Base-by-base conservation (phyloP, 2,797 vertebrate genomes). In the Alfaro cultratus region DNA sequence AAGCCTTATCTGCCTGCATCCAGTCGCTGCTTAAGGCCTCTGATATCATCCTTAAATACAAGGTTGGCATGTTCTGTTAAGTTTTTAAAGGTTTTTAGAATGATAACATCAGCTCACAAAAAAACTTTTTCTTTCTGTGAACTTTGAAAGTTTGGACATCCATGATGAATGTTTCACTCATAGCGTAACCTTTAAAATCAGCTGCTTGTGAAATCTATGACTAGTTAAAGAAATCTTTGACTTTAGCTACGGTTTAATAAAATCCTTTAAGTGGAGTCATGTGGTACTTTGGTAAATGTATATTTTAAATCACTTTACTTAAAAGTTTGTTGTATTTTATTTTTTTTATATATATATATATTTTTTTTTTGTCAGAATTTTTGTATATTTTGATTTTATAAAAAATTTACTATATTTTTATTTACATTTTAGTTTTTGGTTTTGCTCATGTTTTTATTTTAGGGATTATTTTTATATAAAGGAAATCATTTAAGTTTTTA, bases 1-100 rank as follows among this genome's bases (percentile, higher is more conserved):
- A 99, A 93, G 97, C 98, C 29, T 96, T 99, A 92, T 99, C 98
- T 79, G 98, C 98, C 81, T 99, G 98, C 91, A 98, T 98, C 94
- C 97, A 97, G 91, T 99, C 98, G 0, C 94, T 99, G 79, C 96
- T 99, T 85, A 97, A 96, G 95, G 98, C 98, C 36, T 96, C 97
- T 4, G 98, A 99, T 86, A 95, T 97, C 77, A 99, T 99, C 94
- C 94, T 96, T 85, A 99, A 97, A 96, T 99, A 95, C 94, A 99
- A 99, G 98, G 98, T 99, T 94, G 95, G 97, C 84, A 79, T 80
- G 39, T 74, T 78, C 51, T 60, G 4, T 85, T 83, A 34, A 76
- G 73, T 41, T 5, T 36, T 76, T 88, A 78, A 87, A 72, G 57
- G 26, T 73, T 82, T 75, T 80, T 15, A 71, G 79, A 76, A 6